Conservation (phyloP, 2,888 invertebrate genomes). For the Holacanthella duospinosa region DNA sequence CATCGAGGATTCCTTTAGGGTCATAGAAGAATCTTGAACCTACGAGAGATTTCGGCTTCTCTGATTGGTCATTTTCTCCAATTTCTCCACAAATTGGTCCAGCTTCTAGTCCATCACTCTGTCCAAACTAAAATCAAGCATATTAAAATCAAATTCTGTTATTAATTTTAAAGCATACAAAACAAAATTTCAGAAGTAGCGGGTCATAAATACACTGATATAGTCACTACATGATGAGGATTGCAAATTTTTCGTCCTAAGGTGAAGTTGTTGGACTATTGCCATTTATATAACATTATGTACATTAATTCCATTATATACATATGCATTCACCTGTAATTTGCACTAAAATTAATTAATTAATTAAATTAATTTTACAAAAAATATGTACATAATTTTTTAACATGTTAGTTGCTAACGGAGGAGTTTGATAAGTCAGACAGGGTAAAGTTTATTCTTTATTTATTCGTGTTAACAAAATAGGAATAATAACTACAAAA, state of each 20-base stretch:
- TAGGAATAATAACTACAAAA: no score
- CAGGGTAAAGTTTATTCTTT: no score
- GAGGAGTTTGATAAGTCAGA: constrained; percentile 23
- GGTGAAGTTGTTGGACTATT: constrained; percentile 29
- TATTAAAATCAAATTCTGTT: not conserved
- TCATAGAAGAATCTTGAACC: constrained; percentile 18
- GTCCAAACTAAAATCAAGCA: constrained; percentile 11
- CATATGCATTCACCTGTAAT: constrained; percentile 23
- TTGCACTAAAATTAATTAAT: constrained; percentile 32
- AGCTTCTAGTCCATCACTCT: constrained; percentile 14
- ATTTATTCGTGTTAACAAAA: no score
- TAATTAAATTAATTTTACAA: no score
- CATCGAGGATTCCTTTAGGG: constrained; percentile 12
- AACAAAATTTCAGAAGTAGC: no score
- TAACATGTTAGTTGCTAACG: constrained; percentile 21
- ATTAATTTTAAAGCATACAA: not conserved
- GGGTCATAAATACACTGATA: constrained; percentile 13
- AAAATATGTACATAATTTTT: no score
- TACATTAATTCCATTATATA: constrained; percentile 29
- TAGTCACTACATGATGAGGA: constrained; percentile 16
- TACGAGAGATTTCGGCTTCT: constrained; percentile 13
- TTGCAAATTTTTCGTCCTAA: constrained; percentile 18
- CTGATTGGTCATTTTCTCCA: constrained; percentile 5
- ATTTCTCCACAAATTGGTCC: constrained; percentile 16
- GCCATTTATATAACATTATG: no score